A percentile compares a stretch with the other conserved stretches of the same genome.
Conservation (phyloP, 2,113 vertebrate species). For the Glaucidium brasilianum region DNA sequence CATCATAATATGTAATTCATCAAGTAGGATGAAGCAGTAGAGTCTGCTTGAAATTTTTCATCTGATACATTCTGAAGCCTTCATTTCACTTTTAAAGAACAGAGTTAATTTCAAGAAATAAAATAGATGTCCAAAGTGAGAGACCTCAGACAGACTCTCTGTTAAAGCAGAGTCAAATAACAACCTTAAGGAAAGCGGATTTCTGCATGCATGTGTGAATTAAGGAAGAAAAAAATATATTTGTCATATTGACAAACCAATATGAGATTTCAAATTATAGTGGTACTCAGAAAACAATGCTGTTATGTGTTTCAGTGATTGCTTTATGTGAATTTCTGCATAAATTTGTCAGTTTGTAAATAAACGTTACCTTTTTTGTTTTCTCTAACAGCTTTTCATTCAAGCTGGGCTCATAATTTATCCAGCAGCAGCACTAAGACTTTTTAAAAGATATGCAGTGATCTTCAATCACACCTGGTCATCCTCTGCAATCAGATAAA, state of each 20-base stretch:
- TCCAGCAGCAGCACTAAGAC: background rate
- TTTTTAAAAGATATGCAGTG: background rate
- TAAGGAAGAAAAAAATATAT: background rate
- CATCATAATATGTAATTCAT: background rate
- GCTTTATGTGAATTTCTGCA: background rate
- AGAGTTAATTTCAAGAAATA: background rate
- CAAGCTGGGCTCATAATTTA: background rate
- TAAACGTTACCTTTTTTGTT: background rate
- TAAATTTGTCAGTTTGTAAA: background rate
- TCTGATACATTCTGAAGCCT: background rate
- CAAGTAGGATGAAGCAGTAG: background rate
- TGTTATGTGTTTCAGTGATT: background rate
- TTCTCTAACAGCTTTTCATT: background rate
- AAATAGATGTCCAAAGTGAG: background rate
- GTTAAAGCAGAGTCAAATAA: background rate
- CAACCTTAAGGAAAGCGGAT: background rate
- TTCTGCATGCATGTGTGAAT: background rate
- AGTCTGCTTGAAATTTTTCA: background rate
- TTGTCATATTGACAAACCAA: background rate
- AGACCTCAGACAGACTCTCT: background rate
- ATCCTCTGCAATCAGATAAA: background rate
- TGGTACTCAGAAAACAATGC: background rate
- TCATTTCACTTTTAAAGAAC: background rate
- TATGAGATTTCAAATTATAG: background rate
- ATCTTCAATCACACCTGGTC: background rate